A percentile compares a stretch with the other conserved stretches of the same genome.
These are phyloP conservation scores for Schizopygopsis pylzovi DNA, from an alignment of 2,797 vertebrate genomes.

Conservation along the genomic window DNA sequence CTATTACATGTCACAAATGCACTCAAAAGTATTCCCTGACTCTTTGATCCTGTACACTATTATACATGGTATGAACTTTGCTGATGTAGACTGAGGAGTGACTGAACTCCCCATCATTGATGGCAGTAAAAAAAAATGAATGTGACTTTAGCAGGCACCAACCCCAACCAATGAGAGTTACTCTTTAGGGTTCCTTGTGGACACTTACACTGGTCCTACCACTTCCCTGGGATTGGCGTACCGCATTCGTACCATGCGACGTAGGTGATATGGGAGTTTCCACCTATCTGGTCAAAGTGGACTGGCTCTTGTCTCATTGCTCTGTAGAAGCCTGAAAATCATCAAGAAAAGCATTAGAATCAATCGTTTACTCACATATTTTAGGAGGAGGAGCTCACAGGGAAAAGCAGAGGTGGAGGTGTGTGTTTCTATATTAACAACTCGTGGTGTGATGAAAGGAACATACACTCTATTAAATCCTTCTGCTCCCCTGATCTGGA, in stretches of 20 bases:
- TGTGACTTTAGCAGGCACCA: constrained; percentile 46
- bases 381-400: no score
- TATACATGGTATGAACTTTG: constrained; percentile 72
- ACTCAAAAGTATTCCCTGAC: constrained; percentile 78
- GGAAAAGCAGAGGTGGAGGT: no score
- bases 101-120: constrained; percentile 48
- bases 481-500: no score
- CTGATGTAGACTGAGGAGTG: constrained; percentile 61
- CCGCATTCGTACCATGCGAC: constrained; percentile 98
- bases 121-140: background rate
- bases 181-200: constrained; percentile 26
- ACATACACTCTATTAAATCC: no score
- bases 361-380: background rate
- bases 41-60: constrained; percentile 75
- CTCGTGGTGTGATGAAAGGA: no score
- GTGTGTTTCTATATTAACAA: no score
- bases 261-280: constrained; percentile 87
- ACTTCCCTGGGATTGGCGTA: constrained; percentile 93
- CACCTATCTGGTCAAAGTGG: constrained; percentile 90
- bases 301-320: constrained; percentile 94
- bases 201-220: constrained; percentile 75
- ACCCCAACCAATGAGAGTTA: constrained; percentile 53
- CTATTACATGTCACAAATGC: constrained; percentile 76
- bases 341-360: constrained; percentile 17
- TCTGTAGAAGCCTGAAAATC: constrained; percentile 87